Evolutionary conservation across 2,797 vertebrate genomes (phyloP), one percentile per base, ranked within the genome.

Genomic region (Discoglossus pictus): DNA sequence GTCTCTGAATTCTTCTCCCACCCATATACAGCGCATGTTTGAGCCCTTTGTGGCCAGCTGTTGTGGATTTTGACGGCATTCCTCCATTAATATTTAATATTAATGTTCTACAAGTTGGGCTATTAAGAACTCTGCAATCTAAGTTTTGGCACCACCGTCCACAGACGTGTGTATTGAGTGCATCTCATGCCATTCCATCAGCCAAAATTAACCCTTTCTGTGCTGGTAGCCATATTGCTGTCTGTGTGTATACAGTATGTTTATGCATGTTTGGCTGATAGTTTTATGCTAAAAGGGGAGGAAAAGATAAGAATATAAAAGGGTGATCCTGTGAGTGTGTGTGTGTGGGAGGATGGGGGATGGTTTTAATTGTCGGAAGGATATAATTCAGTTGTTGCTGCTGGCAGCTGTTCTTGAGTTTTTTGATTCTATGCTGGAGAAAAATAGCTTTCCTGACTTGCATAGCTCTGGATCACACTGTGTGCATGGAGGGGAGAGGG

Each of bases 291-390:
- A 16, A 56, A 39, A 55, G 5, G 20, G n/a, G n/a, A n/a, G n/a
- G 4, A 23, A 42, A 18, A 15, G 6, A 38, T 55, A 55, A 55
- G 17, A 35, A 23, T 39, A 12, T 55, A 55, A 59, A 43, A 25
- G 61, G 61, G 68, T 59, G 61, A 71, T 59, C 61, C 61, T 63
- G 50, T 50, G 11, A n/a, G 53, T 65, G 68, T 65, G 61, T 50
- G 11, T 27, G 53, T 65, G 68, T 65, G 61, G 61, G 61, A 51
- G 68, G 60, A 13, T 11, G 51, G 68, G 67, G 67, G 60, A 48
- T 40, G 68, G 61, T 52, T 51, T 50, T 64, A 71, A 65, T 65
- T 71, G 61, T 71, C 53, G 68, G 68, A 71, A 71, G 68, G 68
- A 64, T 71, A 59, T 65, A 64, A 63, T 56, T 71, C 68, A 36